phyloP scores from a whole-genome alignment of 2,888 invertebrate genomes.

The Noctua comes region DNA sequence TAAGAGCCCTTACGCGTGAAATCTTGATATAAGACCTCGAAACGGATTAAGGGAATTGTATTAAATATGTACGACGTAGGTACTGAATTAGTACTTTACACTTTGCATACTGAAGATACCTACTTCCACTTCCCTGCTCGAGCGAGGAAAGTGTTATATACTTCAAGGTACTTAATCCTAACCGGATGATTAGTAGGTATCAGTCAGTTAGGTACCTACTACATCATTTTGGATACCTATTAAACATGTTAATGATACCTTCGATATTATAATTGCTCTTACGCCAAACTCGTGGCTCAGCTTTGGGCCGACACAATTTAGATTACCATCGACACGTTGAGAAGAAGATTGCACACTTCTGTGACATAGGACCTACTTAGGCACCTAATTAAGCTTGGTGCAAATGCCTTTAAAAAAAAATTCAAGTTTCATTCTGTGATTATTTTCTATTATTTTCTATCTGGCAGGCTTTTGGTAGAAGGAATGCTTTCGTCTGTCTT shows the following conservation, averaged over 20 bases:
- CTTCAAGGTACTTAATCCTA: neutral
- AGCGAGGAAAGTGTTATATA: neutral
- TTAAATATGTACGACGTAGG: neutral
- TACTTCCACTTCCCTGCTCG: neutral
- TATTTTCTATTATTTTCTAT: slow-evolving; percentile 1
- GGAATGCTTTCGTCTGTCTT: neutral
- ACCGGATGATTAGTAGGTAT: neutral
- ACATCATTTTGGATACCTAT: neutral
- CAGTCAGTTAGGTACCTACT: neutral
- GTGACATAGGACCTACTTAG: neutral
- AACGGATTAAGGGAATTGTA: neutral
- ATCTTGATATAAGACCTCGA: neutral
- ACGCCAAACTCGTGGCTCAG: neutral
- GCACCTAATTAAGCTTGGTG: neutral
- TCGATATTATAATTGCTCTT: neutral
- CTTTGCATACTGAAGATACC: neutral
- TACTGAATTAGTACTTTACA: neutral
- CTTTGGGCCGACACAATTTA: neutral
- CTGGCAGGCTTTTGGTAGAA: neutral
- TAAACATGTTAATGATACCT: neutral
- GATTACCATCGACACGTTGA: neutral
- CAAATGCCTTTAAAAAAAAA: neutral
- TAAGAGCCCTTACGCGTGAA: neutral
- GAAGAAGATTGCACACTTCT: neutral
- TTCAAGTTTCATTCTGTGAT: neutral